phyloP scores from a whole-genome alignment of 2,888 invertebrate genomes.

The Calliopum simillimum region DNA sequence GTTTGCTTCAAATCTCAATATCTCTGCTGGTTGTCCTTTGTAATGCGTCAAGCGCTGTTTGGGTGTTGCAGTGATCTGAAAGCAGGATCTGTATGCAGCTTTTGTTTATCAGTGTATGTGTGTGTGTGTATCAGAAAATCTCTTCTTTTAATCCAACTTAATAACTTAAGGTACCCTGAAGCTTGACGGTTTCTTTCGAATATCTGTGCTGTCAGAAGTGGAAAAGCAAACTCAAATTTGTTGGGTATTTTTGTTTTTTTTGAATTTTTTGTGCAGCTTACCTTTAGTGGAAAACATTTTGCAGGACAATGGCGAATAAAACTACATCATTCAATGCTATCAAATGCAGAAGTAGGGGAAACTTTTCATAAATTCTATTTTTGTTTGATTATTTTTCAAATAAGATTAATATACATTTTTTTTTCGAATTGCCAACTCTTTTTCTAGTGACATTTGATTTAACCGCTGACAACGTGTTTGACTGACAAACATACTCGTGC shows the following conservation, averaged over 20 bases:
- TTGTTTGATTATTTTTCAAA: no score
- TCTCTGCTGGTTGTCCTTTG: conserved; percentile 32
- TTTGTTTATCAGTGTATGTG: background rate
- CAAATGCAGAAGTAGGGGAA: no score
- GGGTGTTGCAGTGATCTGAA: background rate
- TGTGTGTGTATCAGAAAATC: conserved; percentile 3
- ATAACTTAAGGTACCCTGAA: conserved; percentile 29
- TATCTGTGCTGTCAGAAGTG: background rate
- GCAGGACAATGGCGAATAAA: no score
- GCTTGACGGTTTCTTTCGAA: conserved; percentile 26
- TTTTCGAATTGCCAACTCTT: no score
- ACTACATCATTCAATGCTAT: no score
- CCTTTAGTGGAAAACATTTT: no score
- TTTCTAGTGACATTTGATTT: no score
- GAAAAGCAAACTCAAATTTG: no score
- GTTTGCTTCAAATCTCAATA: conserved; percentile 28
- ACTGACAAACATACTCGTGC: no score
- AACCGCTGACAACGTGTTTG: no score
- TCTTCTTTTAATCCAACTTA: conserved; percentile 32
- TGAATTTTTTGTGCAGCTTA: background rate
- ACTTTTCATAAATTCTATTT: no score
- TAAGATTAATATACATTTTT: no score
- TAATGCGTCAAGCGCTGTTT: background rate
- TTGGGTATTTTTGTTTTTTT: background rate
- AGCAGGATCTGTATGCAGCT: conserved; percentile 14